Evolutionary conservation across 2,888 invertebrate species (phyloP), one percentile per base, ranked within the genome.

Genomic region (Habrosyne pyritoides): DNA sequence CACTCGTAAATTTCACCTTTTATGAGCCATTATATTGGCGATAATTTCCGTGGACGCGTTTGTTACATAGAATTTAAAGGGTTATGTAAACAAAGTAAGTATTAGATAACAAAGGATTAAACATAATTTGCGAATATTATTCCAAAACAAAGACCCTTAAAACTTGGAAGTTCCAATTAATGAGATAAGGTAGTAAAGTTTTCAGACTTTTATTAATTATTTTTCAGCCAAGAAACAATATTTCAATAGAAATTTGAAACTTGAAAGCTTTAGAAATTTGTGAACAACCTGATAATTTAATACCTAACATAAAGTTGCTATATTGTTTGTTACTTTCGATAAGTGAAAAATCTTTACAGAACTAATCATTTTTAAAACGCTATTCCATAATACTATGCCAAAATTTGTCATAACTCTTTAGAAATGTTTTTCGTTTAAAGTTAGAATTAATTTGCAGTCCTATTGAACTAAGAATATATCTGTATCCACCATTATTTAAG

Each of bases 1-100:
- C 77, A 77, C 73, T 81, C 85, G 78, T 89, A 89, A 89, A 88
- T 87, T 86, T 74, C 64, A 79, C 77, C 81, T 81, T 88, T 88
- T 88, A 88, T 86, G 85, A 85, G 70, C 86, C 86, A 84, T 87
- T 86, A 87, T 83, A 83, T 78, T 78, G 79, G 73, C 80, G 80
- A 85, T 85, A 84, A 86, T 83, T 83, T 77, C 70, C 68, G 47
- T 33, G 42, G 46, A 53, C 52, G 21, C 33, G 49, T 54, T 57
- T 50, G 54, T 54, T 51, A 21, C 21, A 30, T 21, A 47, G 24
- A 49, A 14, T 50, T 47, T 47, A 54, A 51, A 51, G 50, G 24
- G 50, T 10, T 28, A 26, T 30, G n/a, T 49, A 26, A 49, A 28
- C 28, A 50, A 2, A 24, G 12, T 50, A 21, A 48, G 48, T 24